phyloP scores from a whole-genome alignment of 2,888 invertebrate genomes.

The Orthonevra nobilis region DNA sequence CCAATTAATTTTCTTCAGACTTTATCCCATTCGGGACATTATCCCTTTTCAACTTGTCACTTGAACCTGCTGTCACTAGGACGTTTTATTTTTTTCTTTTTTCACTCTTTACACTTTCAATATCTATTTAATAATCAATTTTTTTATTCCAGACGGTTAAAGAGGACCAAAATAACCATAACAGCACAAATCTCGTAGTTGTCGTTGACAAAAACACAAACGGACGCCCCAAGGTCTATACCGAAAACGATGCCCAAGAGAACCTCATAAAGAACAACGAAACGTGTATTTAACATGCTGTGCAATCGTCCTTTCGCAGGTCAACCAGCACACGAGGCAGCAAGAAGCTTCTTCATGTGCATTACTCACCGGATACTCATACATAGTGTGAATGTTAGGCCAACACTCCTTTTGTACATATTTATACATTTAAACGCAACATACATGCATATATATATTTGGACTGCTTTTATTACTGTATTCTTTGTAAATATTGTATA shows the following conservation, averaged over 20 bases:
- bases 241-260: constrained; percentile 75
- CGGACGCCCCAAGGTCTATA: constrained; percentile 75
- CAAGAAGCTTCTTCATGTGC: constrained; percentile 43
- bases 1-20: no score
- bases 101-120: no score
- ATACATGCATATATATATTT: constrained; percentile 7
- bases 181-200: constrained; percentile 77
- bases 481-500: constrained; percentile 54
- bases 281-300: constrained; percentile 75
- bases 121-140: no score
- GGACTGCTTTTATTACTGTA: constrained; percentile 63
- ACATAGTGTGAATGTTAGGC: constrained; percentile 29
- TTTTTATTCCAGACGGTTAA: constrained; percentile 41
- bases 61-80: no score
- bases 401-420: constrained; percentile 6
- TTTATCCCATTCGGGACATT: no score
- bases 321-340: constrained; percentile 30
- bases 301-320: constrained; percentile 36
- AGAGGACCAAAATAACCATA: constrained; percentile 72
- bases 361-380: constrained; percentile 54
- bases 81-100: no score
- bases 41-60: no score
- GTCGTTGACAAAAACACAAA: constrained; percentile 76
- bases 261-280: constrained; percentile 75
- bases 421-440: background rate